phyloP scores from a whole-genome alignment of 2,113 vertebrate genomes.

The Ploceus nigricollis region DNA sequence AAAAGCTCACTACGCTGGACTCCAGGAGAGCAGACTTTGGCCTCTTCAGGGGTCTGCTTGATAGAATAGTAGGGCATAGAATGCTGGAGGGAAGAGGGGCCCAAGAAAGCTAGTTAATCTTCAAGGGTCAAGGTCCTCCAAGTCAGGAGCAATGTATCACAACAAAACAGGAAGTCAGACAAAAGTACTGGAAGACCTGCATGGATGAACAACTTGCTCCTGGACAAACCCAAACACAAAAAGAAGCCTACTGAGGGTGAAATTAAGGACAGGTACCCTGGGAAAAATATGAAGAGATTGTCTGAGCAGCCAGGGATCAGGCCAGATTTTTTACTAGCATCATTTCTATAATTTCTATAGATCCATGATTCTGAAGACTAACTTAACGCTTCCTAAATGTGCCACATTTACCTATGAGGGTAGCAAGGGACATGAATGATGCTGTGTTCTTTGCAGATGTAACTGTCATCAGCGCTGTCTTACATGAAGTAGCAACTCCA shows the following conservation, averaged over 20 bases:
- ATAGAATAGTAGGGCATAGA: no score
- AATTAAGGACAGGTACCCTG: not conserved
- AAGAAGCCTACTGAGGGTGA: not conserved
- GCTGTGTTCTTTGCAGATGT: not conserved
- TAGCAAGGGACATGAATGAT: not conserved
- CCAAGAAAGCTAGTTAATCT: not conserved
- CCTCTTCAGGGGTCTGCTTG: not conserved
- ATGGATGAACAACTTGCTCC: not conserved
- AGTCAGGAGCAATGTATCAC: no score
- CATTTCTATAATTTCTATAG: not conserved
- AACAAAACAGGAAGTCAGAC: not conserved
- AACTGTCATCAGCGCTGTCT: not conserved
- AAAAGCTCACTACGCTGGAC: not conserved
- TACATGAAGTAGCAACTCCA: not conserved
- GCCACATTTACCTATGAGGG: not conserved
- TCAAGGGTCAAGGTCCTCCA: not conserved
- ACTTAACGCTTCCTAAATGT: not conserved
- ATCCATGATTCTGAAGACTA: not conserved
- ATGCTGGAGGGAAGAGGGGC: not conserved
- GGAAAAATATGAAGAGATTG: not conserved
- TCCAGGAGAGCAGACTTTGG: not conserved
- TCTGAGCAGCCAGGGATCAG: not conserved
- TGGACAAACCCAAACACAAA: not conserved
- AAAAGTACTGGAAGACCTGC: not conserved
- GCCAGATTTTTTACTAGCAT: not conserved